Conservation (phyloP, 1,140 invertebrate species). For the Calephelis nemesis region DNA sequence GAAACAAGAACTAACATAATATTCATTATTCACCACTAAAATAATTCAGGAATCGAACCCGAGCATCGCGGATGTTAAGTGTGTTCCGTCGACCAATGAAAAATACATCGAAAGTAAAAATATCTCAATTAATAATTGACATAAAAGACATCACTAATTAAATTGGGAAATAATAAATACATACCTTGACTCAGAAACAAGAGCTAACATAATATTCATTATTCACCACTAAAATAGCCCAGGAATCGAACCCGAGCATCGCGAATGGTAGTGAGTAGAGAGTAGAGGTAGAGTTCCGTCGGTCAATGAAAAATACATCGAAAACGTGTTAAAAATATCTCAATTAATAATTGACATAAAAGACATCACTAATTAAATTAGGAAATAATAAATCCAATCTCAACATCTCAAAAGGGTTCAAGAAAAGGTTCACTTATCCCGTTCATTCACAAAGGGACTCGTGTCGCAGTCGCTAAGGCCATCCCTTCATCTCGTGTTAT, state of each 20-base stretch:
- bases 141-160: not conserved
- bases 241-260: no score
- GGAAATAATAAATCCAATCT: not conserved
- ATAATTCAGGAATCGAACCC: no score
- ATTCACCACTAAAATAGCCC: no score
- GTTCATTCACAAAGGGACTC: constrained; percentile 19
- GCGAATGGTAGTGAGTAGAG: no score
- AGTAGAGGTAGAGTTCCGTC: no score
- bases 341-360: not conserved
- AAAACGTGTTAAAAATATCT: not conserved
- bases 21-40: no score
- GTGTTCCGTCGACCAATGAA: no score
- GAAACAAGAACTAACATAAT: no score
- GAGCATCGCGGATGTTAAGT: no score
- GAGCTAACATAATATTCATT: no score
- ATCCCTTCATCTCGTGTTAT: constrained; percentile 66
- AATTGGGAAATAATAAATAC: not conserved
- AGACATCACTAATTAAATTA: not conserved
- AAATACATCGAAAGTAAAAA: not conserved
- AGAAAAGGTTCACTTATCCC: not conserved
- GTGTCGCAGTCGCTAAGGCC: constrained; percentile 38
- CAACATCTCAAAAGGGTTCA: constrained; percentile 3
- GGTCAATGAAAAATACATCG: no score
- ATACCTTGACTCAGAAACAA: not conserved
- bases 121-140: not conserved